Evolutionary conservation across 1,140 invertebrate species (phyloP).

Genomic region (Pogonus chalceus): DNA sequence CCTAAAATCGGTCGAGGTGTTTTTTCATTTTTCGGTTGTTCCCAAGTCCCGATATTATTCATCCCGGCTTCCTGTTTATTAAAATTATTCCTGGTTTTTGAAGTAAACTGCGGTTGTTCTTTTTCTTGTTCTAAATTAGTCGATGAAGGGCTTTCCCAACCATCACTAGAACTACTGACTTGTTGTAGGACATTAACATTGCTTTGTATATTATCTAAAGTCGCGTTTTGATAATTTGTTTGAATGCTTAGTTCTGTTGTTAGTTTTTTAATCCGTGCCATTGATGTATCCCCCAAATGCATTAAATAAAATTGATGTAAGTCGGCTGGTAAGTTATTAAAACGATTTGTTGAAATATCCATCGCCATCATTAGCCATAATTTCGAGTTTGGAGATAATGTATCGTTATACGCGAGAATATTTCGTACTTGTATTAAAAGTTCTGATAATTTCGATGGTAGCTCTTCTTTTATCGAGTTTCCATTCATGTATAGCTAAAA

Average conservation of each 20-base stretch:
- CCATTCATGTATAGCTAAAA: constrained; percentile 29
- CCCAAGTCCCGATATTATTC: neutral
- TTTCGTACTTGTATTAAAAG: constrained; percentile 18
- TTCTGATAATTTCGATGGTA: constrained; percentile 20
- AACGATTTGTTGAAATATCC: constrained; percentile 21
- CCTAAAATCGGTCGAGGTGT: constrained; percentile 24
- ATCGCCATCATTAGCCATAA: constrained; percentile 26
- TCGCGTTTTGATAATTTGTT: constrained; percentile 9
- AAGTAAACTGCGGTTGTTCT: neutral
- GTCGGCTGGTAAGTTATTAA: constrained; percentile 19
- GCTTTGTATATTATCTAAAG: constrained; percentile 9
- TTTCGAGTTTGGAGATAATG: constrained; percentile 20
- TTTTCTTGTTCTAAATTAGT: neutral
- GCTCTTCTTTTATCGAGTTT: constrained; percentile 17
- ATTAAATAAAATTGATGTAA: constrained; percentile 26
- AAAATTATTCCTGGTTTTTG: neutral
- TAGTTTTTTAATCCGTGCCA: constrained; percentile 5
- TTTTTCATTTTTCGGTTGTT: constrained; percentile 13
- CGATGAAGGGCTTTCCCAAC: neutral
- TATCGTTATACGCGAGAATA: constrained; percentile 16
- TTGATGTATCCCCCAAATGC: constrained; percentile 23
- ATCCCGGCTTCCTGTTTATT: neutral
- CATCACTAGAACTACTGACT: neutral
- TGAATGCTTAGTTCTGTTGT: constrained; percentile 9
- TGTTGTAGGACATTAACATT: constrained; percentile 12